Evolutionary conservation across 2,888 invertebrate species (phyloP), one percentile per base, ranked within the genome.

Genomic region (Ophion ventricosus): DNA sequence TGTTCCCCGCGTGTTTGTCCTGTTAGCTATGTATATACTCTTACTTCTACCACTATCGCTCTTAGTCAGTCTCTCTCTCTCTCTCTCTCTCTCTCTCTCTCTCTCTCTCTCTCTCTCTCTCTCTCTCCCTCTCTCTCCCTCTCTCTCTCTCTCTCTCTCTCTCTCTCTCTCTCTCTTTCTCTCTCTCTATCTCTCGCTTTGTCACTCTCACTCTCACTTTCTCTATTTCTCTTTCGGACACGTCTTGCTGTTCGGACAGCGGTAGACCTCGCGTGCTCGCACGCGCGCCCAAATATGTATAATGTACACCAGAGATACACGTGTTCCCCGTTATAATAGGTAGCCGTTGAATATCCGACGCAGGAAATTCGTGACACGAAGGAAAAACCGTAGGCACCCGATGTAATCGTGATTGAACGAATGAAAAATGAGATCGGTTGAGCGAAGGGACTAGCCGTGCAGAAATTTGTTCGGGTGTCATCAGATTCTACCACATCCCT

Each of bases 1-100:
- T 90, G 83, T 81, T 78, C 82, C 80, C 54, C 79, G 59, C 72
- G 80, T 91, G 91, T 91, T 91, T 91, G 87, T 88, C 88, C 89
- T 88, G 89, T 88, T 89, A 85, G 87, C 88, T 83, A 78, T 86
- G 85, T 84, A 81, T 63, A 64, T 78, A 25, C 66, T 74, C 72
- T 79, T 64, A 49, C 10, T 67, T 67, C 49, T 49, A 14, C 17
- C 14, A 17, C 49, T 49, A 17, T 49, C 49, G 14, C 14, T 49
- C 49, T 49, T 17, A 4, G 14, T 11, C 49, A 17, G 49, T 49
- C 43, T 11, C 43, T 14, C 10, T 43, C 43, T 14, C 70, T 74
- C 59, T 79, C 59, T 77, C n/a, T 40, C 75, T 70, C 76, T 17
- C 26, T 2, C n/a, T 26, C 56, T 54, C 17, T 56, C 26, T n/a